Evolutionary conservation across 2,113 vertebrate genomes (phyloP).

Genomic region (Podarcis raffonei): DNA sequence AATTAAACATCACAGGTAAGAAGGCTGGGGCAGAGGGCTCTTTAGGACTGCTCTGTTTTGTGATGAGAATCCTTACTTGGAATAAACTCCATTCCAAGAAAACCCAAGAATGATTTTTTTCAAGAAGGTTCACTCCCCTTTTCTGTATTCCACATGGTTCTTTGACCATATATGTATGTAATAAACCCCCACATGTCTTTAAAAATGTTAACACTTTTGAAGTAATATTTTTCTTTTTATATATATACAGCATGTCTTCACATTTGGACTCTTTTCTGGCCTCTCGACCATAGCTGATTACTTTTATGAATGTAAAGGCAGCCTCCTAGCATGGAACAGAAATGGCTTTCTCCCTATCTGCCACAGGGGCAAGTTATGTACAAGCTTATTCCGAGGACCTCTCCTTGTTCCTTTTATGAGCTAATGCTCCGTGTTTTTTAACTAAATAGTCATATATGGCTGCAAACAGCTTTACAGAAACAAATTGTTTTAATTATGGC

Average conservation of each 20-base stretch:
- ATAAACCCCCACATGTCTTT: slow-evolving; percentile 16
- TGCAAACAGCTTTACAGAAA: neutral
- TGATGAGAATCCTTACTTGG: neutral
- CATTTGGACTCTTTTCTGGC: neutral
- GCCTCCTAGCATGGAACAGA: neutral
- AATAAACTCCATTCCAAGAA: neutral
- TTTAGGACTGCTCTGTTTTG: neutral
- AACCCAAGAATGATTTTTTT: neutral
- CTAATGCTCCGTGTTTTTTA: neutral
- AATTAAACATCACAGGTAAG: neutral
- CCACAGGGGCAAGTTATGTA: neutral
- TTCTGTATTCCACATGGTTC: neutral
- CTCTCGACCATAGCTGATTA: neutral
- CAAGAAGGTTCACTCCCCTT: neutral
- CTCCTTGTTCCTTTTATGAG: neutral
- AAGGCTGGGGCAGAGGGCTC: neutral
- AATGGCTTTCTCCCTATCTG: neutral
- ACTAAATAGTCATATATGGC: neutral
- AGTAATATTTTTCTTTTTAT: neutral
- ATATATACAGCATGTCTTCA: neutral
- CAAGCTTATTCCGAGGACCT: neutral
- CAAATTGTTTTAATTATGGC: neutral
- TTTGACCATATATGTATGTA: neutral
- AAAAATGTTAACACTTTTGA: neutral
- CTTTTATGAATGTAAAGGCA: neutral